Base-by-base conservation (phyloP, 1,140 invertebrate genomes). In the Cherax destructor region DNA sequence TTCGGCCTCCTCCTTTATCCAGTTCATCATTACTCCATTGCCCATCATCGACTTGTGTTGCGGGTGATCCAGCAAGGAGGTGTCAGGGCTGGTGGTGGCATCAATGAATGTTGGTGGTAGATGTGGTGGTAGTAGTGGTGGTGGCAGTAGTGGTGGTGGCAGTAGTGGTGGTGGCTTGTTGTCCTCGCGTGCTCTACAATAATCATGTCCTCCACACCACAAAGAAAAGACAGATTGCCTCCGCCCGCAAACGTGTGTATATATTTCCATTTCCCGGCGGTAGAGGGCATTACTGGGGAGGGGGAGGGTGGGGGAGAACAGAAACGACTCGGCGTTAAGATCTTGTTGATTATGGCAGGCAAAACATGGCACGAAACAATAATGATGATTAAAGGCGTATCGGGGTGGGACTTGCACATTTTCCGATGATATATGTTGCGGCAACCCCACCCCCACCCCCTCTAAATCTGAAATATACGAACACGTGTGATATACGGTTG, bases 401-500 rank as follows among this genome's bases (percentile, higher is more conserved):
- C 24, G 24, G n/a, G 69, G 69, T 74, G 69, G 24, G 24, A 74
- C n/a, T 74, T 69, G 65, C 69, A 74, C 69, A 74, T 74, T 74
- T 74, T 6, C 69, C 69, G 69, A 30, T 74, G 69, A 74, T 74
- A 74, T 9, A 74, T 74, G 69, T 74, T 2, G n/a, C 69, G 24
- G 69, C 9, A 30, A 74, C 69, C 69, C 9, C 6, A 0, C 30
- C 30, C 30, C 30, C 30, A 41, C 30, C 11, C 61, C 16, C 65
- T 21, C 65, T 74, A 74, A 74, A 30, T 74, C 69, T 74, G 69
- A 74, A 30, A 74, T 74, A 74, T 74, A 74, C 69, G 69, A 74
- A 74, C 5, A 30, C 69, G 13, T 21, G 61, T 65, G 69, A 74
- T 74, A 30, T 74, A 74, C 11, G n/a, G 69, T n/a, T 30, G 69